Evolutionary conservation across 2,797 vertebrate genomes (phyloP).

Genomic region (Sternotherus odoratus): DNA sequence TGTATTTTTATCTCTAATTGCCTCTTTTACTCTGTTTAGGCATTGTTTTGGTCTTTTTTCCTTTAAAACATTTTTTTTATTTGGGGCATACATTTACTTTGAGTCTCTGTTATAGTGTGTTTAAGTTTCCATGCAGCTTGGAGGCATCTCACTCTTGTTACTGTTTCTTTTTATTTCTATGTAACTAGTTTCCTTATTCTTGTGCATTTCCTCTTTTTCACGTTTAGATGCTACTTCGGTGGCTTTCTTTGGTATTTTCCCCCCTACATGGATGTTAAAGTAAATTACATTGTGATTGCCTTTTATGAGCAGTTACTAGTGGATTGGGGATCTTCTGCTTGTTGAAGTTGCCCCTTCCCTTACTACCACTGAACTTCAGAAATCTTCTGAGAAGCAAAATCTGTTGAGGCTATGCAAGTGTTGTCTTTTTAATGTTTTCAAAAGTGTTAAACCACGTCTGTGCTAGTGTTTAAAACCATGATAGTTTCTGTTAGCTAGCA

Average conservation of each 20-base stretch:
- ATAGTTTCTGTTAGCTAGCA: background rate
- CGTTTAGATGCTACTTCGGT: background rate
- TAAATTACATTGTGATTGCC: background rate
- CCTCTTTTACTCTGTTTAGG: no score
- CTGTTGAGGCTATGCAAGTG: background rate
- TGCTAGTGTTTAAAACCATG: background rate
- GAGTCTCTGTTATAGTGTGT: no score
- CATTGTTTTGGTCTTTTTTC: no score
- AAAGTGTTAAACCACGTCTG: background rate
- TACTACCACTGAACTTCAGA: background rate
- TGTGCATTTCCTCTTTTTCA: no score
- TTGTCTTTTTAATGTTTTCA: background rate
- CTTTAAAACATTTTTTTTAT: no score
- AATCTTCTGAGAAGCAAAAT: background rate
- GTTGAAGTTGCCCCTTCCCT: background rate
- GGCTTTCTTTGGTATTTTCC: background rate
- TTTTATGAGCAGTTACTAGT: background rate
- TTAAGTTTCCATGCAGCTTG: no score
- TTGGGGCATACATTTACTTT: no score
- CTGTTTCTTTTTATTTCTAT: no score
- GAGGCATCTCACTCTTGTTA: no score
- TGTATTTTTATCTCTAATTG: no score
- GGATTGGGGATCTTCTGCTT: background rate
- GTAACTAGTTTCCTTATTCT: no score
- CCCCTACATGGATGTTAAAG: background rate